phyloP scores from a whole-genome alignment of 2,113 vertebrate species.

The Sorex araneus region DNA sequence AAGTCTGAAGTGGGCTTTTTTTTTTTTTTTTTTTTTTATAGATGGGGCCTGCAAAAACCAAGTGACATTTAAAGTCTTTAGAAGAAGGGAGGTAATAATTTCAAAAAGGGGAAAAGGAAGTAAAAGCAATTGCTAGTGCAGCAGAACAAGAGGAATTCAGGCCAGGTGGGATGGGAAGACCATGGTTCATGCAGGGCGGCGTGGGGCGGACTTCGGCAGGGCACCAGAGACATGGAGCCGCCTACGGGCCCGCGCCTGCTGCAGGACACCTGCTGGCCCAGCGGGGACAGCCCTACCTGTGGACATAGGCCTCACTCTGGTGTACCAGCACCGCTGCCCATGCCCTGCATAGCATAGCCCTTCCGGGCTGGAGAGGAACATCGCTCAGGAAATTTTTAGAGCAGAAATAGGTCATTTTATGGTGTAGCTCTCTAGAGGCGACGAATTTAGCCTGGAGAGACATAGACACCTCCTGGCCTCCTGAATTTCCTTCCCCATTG shows the following conservation, averaged over 20 bases:
- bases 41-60: background rate
- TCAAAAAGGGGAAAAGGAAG: background rate
- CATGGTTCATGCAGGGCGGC: background rate
- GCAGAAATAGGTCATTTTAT: background rate
- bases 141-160: slow-evolving; percentile 37
- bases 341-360: too few species aligned
- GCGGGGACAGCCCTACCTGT: background rate
- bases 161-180: background rate
- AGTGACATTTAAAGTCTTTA: background rate
- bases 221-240: too few species aligned
- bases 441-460: slow-evolving; percentile 1
- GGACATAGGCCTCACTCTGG: background rate
- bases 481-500: background rate
- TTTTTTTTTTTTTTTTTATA: background rate
- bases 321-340: too few species aligned
- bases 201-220: background rate
- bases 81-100: background rate
- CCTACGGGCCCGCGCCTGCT: too few species aligned
- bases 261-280: background rate
- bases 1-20: background rate
- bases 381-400: background rate
- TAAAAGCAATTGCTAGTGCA: background rate
- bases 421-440: background rate
- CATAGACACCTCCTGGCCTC: background rate
- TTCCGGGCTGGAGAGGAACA: too few species aligned